These are phyloP conservation scores for Bothrops jararaca DNA, from an alignment of 2,113 vertebrate species.

Conservation along the genomic window DNA sequence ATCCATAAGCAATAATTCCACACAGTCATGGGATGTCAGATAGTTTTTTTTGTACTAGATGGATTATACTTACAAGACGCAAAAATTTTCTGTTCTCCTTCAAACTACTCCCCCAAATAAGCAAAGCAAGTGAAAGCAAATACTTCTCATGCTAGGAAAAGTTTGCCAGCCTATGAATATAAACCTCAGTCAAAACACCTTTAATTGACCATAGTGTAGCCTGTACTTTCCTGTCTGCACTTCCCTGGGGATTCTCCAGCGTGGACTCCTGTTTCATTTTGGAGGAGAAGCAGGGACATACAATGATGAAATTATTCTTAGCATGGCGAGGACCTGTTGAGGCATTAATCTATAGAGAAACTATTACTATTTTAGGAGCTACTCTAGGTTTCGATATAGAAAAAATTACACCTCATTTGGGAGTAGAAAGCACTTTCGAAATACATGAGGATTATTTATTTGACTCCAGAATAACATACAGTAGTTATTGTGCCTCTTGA, in stretches of 20 bases:
- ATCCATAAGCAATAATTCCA: background rate
- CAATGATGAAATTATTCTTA: constrained; percentile 32
- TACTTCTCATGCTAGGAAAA: background rate
- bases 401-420: background rate
- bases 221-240: constrained; percentile 31
- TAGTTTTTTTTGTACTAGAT: background rate
- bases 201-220: constrained; percentile 62
- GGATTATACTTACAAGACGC: background rate
- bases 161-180: constrained; percentile 15
- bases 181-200: constrained; percentile 50
- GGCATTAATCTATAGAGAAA: background rate
- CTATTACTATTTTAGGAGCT: background rate
- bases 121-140: constrained; percentile 6
- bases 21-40: background rate
- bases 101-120: constrained; percentile 4
- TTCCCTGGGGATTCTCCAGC: constrained; percentile 12
- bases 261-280: constrained; percentile 49
- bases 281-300: constrained; percentile 58
- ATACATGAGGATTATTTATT: constrained; percentile 18
- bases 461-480: background rate
- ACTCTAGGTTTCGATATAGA: background rate
- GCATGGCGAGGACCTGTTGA: background rate
- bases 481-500: background rate
- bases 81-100: background rate
- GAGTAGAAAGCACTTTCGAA: background rate